Evolutionary conservation across 2,797 vertebrate genomes (phyloP).

Genomic region (Pachyuromys duprasi): DNA sequence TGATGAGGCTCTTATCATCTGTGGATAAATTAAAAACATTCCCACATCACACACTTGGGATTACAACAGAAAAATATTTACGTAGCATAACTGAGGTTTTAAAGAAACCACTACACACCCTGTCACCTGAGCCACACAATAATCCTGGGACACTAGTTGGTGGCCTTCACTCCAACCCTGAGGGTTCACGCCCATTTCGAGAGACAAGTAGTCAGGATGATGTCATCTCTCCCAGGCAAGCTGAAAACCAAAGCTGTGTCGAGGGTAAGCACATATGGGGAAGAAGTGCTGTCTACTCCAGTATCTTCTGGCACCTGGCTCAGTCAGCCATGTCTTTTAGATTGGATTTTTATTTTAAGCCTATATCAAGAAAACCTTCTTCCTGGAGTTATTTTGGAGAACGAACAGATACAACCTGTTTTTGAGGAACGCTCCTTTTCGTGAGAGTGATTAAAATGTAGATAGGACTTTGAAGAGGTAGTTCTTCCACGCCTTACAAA

Average conservation of each 20-base stretch:
- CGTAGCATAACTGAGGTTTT: too few relatives aligned
- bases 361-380: constrained; percentile 67
- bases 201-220: constrained; percentile 20
- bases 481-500: constrained; percentile 44
- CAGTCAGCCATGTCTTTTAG: constrained; percentile 57
- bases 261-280: background rate
- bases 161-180: constrained; percentile 35
- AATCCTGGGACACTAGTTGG: background rate
- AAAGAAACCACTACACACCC: too few relatives aligned
- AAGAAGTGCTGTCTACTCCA: background rate
- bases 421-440: constrained; percentile 65
- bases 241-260: background rate
- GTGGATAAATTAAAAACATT: too few relatives aligned
- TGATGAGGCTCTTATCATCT: too few relatives aligned
- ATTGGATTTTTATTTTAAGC: constrained; percentile 75
- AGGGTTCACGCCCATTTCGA: background rate
- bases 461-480: constrained; percentile 55
- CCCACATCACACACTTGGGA: too few relatives aligned
- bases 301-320: constrained; percentile 17
- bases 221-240: background rate
- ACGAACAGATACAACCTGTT: constrained; percentile 70
- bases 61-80: too few relatives aligned
- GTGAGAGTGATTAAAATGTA: constrained; percentile 63
- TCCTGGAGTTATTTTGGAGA: constrained; percentile 74
- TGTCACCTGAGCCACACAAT: background rate